Evolutionary conservation across 2,888 invertebrate species (phyloP).

Genomic region (Eristalinus aeneus): DNA sequence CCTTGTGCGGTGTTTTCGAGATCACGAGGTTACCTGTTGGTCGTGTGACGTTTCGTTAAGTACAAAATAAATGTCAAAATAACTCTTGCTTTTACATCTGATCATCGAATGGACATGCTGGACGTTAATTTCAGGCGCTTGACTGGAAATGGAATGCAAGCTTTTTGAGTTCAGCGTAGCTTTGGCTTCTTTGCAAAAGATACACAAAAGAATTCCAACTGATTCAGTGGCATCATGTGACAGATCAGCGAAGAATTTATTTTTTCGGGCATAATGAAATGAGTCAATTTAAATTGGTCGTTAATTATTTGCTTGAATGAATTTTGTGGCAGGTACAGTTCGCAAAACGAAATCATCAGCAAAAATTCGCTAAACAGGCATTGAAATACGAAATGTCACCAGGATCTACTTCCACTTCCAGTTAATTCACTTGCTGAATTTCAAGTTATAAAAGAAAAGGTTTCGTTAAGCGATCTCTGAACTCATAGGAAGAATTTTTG

Average conservation of each 20-base stretch:
- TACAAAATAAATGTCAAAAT: background rate
- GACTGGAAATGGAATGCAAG: background rate
- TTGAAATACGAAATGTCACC: too few species aligned
- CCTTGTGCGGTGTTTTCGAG: background rate
- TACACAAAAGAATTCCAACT: background rate
- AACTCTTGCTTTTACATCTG: too few species aligned
- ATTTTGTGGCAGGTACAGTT: too few species aligned
- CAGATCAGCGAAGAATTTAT: background rate
- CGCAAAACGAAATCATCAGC: too few species aligned
- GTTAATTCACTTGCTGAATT: too few species aligned
- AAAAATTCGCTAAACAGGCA: too few species aligned
- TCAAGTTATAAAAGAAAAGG: too few species aligned
- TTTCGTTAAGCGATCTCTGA: too few species aligned
- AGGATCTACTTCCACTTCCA: too few species aligned
- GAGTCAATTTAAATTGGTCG: background rate
- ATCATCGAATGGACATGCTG: background rate
- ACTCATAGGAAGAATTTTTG: too few species aligned
- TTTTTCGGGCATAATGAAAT: background rate
- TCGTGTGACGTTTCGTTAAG: background rate
- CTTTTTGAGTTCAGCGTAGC: background rate
- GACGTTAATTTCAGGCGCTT: background rate
- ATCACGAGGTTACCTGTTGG: background rate
- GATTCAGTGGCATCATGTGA: background rate
- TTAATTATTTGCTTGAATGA: background rate
- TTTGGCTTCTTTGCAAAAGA: background rate